These are phyloP conservation scores for Salpingus planirostris DNA, from an alignment of 2,888 invertebrate genomes.

Conservation along the genomic window DNA sequence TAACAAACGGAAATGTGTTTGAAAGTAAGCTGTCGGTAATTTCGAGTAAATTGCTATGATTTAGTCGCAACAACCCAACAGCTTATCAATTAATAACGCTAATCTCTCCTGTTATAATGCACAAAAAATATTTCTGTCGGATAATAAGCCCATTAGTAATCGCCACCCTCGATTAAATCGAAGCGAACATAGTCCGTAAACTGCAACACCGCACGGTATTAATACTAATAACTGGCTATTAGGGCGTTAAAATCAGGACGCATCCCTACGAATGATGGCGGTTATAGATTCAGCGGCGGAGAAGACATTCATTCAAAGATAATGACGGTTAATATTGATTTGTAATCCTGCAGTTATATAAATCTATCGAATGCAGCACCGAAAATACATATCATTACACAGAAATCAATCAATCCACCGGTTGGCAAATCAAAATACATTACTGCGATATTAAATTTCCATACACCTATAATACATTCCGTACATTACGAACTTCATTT, in stretches of 20 bases:
- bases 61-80: conserved; percentile 5
- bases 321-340: conserved; percentile 16
- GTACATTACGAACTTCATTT: conserved; percentile 1
- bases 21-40: conserved; percentile 14
- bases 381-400: conserved; percentile 15
- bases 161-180: no score
- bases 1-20: conserved; percentile 14
- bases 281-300: no score
- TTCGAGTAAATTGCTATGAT: conserved; percentile 12
- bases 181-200: no score
- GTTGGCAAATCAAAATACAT: conserved; percentile 15
- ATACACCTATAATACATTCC: conserved; percentile 4
- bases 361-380: conserved; percentile 14
- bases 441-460: conserved; percentile 15
- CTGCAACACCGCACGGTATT: no score
- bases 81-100: conserved; percentile 5
- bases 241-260: conserved; percentile 2
- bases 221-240: no score
- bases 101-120: no score
- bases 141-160: no score
- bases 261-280: no score
- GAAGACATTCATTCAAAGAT: conserved; percentile 14
- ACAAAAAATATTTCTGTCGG: no score
- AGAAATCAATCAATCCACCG: conserved; percentile 16
- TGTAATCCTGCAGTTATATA: conserved; percentile 14